Conservation (phyloP, 2,888 invertebrate species). For the Ochropleura leucogaster region DNA sequence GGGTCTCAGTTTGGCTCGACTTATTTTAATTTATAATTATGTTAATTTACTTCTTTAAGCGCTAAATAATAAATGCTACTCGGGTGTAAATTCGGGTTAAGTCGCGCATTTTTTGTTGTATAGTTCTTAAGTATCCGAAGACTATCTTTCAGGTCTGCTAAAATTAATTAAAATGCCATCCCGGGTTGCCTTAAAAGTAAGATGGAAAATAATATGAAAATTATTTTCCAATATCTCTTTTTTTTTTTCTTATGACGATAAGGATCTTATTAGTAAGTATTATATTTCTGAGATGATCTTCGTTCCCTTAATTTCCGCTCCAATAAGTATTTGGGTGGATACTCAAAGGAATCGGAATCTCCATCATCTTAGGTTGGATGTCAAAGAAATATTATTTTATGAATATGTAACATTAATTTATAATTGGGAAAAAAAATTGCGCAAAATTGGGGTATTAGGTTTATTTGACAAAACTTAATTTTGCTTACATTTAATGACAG, state of each 20-base stretch:
- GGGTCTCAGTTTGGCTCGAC: too few species aligned
- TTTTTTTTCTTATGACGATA: constrained; percentile 30
- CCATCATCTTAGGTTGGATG: constrained; percentile 8
- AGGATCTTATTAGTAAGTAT: constrained; percentile 35
- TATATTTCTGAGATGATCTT: constrained; percentile 26
- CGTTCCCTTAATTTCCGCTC: constrained; percentile 43
- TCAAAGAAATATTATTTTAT: constrained; percentile 17
- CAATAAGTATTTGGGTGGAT: constrained; percentile 17
- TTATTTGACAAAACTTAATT: too few species aligned
- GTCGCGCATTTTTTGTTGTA: too few species aligned
- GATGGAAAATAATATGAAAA: constrained; percentile 11
- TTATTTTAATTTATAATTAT: too few species aligned
- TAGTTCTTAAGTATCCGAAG: too few species aligned
- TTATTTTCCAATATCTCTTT: constrained; percentile 17
- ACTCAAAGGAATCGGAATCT: constrained; percentile 21
- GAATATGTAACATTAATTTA: not conserved
- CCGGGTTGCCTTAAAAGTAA: not conserved
- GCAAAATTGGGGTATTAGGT: too few species aligned
- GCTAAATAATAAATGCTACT: too few species aligned
- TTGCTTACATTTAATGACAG: too few species aligned
- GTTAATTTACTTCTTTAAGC: too few species aligned
- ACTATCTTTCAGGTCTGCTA: not conserved
- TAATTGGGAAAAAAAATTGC: not conserved
- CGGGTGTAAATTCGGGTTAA: too few species aligned
- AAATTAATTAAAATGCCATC: constrained; percentile 16